Base-by-base conservation (phyloP, 2,113 vertebrate genomes). In the Hyperopisus bebe region DNA sequence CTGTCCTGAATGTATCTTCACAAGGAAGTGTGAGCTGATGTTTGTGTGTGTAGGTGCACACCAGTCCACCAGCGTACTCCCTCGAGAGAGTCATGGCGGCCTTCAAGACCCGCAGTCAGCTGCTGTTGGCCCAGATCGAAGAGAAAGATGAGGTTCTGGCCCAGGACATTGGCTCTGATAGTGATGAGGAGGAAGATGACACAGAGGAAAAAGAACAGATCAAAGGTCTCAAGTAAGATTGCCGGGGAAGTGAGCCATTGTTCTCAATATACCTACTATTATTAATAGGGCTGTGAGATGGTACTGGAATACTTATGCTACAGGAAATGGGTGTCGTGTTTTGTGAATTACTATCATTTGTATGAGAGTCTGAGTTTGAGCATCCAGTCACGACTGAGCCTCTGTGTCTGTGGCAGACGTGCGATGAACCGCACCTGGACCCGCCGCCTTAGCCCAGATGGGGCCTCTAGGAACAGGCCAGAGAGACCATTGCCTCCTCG, bases 141-240 rank as follows among this genome's bases (percentile, higher is more conserved):
- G 96, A 97, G 90, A 96, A 97, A 89, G 97, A 98, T 89, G 93
- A 97, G 91, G 97, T 98, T 66, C 95, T 96, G 91, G 95, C 94
- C 90, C 95, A 93, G 53, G 93, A 94, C 7, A 92, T 96, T 89
- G 94, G 95, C 92, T 95, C 95, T 92, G 90, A 94, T 70, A 94
- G 94, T 55, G 94, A 95, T 90, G 93, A 95, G 90, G 90, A 91
- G 90, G 90, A 95, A 84, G 86, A 90, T 39, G 89, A 80, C 88
- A 91, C 93, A 90, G 92, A 88, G 0, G 66, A 91, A 90, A 94
- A 94, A 55, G 93, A 94, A 86, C 88, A 92, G 35, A 82, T 35
- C 42, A 83, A 50, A 66, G 31, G 80, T 90, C 91, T 92, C 91
- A 95, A 94, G 97, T 97, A 58, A 74, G 84, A 55, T 24, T 66